Evolutionary conservation across 92 coral and sea anemone genomes (phyloP).

Genomic region (Parazoanthus atlanticus): DNA sequence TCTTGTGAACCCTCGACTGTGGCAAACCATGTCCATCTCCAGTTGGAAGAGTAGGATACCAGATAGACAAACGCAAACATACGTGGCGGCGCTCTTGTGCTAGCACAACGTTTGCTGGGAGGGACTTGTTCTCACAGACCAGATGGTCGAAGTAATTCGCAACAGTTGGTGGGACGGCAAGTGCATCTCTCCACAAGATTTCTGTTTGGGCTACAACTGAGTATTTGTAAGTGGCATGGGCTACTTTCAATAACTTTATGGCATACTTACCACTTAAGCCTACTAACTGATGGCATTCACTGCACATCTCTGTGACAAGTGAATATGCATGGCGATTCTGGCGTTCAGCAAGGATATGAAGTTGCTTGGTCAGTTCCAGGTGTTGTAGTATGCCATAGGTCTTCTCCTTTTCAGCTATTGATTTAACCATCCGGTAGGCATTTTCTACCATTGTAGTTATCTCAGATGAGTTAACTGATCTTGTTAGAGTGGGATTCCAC

Average conservation of each 20-base stretch:
- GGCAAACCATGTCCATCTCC: too few species aligned
- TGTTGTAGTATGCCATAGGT: slow-evolving; percentile 1
- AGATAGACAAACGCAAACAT: neutral
- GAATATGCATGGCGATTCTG: slow-evolving; percentile 14
- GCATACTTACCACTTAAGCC: slow-evolving; percentile 13
- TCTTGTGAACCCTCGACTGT: too few species aligned
- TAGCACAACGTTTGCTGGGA: slow-evolving; percentile 7
- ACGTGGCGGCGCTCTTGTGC: slow-evolving; percentile 9
- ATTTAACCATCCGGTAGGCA: slow-evolving; percentile 9
- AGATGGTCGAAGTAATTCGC: slow-evolving; percentile 11
- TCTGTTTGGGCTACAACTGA: slow-evolving; percentile 30
- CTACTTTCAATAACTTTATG: neutral
- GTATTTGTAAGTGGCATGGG: slow-evolving; percentile 18
- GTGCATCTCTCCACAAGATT: slow-evolving; percentile 13
- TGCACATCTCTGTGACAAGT: neutral
- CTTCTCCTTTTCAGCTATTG: slow-evolving; percentile 4
- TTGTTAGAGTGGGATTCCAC: neutral
- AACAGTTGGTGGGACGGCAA: neutral
- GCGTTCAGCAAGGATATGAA: slow-evolving; percentile 7
- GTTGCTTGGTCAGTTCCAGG: slow-evolving; percentile 15
- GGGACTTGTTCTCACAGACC: slow-evolving; percentile 21
- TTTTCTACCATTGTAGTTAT: slow-evolving; percentile 6
- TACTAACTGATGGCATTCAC: neutral
- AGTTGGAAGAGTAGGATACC: too few species aligned
- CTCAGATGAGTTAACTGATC: slow-evolving; percentile 2